Evolutionary conservation across 2,113 vertebrate species (phyloP), one percentile per base, ranked within the genome.

Genomic region (Puntigrus tetrazona): DNA sequence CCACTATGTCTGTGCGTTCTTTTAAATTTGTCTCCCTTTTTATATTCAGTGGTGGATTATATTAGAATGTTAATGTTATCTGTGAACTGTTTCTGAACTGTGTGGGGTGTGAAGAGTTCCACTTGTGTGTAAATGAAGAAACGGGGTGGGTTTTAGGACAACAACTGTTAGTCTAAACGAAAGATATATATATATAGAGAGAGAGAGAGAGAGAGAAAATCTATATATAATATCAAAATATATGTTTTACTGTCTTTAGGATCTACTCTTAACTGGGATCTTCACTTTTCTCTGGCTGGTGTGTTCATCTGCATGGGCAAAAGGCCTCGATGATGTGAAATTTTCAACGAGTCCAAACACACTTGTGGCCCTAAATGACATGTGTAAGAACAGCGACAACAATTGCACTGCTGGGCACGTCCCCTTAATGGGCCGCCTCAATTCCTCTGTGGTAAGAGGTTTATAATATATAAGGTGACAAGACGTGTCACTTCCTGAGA

Each of bases 231-330:
- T n/a, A n/a, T n/a, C n/a, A n/a, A n/a, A n/a, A 20, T 18, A 20
- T n/a, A 16, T 43, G 41, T n/a, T 29, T 69, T 20, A 34, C 43
- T 67, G 5, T 81, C 13, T 9, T 11, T 70, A 99, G 98, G 98
- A 99, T 91, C 95, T 99, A 88, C 90, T 95, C 22, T 47, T 97
- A 91, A 98, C 97, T 0, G 93, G 92, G 1, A 93, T 93, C 85
- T 96, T 99, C 16, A 88, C 96, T 20, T 97, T 99, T 90, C 89
- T 99, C 88, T 99, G 97, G 98, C 88, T 98, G 91, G 94, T 94
- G 72, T 95, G 96, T 0, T 95, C 97, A 3, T 96, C 96, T 2
- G 97, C 97, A 2, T 98, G 97, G 98, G 97, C 95, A 78, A 97
- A 98, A 89, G 98, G 96, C 83, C 91, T 98, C 86, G 91, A 91